Base-by-base conservation (phyloP, 1,140 invertebrate species). In the Diabrotica virgifera region DNA sequence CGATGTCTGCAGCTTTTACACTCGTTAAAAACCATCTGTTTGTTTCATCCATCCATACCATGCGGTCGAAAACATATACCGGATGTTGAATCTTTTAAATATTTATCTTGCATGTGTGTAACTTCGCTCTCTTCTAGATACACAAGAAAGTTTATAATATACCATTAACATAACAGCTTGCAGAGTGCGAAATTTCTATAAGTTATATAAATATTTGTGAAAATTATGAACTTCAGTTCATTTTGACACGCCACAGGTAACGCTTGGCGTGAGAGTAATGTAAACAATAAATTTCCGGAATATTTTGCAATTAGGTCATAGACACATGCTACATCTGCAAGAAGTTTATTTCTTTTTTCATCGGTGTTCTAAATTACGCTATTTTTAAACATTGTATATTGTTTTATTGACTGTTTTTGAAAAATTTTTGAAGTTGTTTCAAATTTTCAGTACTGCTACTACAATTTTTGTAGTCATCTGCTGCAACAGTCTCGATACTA, bases 61-160 rank as follows among this genome's bases (percentile, higher is more conserved):
- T 13, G 35, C 53, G 12, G 8, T 5, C 53, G 53, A 35, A 35
- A 54, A 14, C 13, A 54, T 54, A 9, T 54, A 54, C 53, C 53
- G 53, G 35, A 54, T 54, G 35, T 54, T 54, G 12, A 12, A 54
- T 54, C 8, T 54, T 35, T 35, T 11, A 46, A 46, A 46, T 46
- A 46, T 46, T 46, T 46, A 46, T 46, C 40, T 46, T 10, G n/a
- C 40, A 46, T n/a, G 40, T n/a, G 40, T 46, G 40, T 46, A 46
- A 46, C 40, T 6, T 46, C 40, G 40, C 40, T 46, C n/a, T 46
- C n/a, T 46, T n/a, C n/a, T 46, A 46, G n/a, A 46, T 10, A 46
- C n/a, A n/a, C n/a, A 46, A 46, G 8, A 46, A 46, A 46, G 40
- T 46, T 46, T 46, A n/a, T 46, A 5, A 46, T 46, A 46, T 46